Base-by-base conservation (phyloP, 2,113 vertebrate genomes). In the Erythrocercus mccallii region DNA sequence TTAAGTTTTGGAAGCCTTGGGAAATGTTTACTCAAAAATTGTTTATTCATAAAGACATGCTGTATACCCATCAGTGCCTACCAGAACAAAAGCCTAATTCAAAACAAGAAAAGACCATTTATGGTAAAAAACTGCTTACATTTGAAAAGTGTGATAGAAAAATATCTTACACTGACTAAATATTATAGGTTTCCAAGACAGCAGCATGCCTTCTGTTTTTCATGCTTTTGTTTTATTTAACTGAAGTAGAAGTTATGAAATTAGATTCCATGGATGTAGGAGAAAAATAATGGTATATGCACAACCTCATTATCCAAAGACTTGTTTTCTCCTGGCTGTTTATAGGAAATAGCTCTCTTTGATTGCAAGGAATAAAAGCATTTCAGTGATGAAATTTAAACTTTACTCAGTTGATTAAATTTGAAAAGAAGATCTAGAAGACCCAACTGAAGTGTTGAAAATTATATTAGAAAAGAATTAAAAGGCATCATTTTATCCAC, bases 171-270 rank as follows among this genome's bases (percentile, higher is more conserved):
- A 1, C 7, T 57, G 27, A 37, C 11, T 68, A 88, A 91, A 65
- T 71, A 86, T 51, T 83, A 50, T 56, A 76, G 31, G 35, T 95
- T 96, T 91, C 76, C 72, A 94, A 90, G 84, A 87, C 66, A 96
- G 81, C 65, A 22, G 5, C 19, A 71, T 72, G 23, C 3, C 13
- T 66, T 28, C 22, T 24, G 23, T 18, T 86, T 77, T 78, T 47
- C 21, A 15, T 35, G 23, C 3, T 83, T 88, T 86, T 81, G 40
- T 89, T 90, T 68, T 23, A 24, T 61, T 93, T 96, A 57, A 37
- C 53, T 65, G 61, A 95, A 50, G 30, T 33, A 66, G 70, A 72
- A 77, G 44, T 90, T 93, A 94, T 58, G 33, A 91, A 91, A 76
- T 71, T n/a, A 68, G 76, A 47, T 68, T 58, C 15, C 76, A 11